phyloP scores from a whole-genome alignment of 2,113 vertebrate genomes.

The Anolis sagrei region DNA sequence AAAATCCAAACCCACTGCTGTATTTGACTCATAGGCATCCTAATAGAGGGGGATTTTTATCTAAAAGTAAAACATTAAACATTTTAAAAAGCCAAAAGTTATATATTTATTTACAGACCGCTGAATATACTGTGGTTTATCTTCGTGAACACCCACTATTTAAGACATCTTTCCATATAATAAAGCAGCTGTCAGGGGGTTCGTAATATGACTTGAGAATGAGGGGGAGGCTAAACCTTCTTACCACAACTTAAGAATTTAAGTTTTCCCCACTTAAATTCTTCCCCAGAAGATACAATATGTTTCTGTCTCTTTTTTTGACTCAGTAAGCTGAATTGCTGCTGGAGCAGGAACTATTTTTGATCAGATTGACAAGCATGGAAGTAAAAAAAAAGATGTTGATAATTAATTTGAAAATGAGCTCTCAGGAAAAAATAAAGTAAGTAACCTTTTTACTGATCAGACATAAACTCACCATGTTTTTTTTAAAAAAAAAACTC shows the following conservation, averaged over 20 bases:
- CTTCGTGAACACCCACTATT: no score
- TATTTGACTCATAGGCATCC: no score
- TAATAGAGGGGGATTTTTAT: no score
- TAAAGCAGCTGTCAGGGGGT: no score
- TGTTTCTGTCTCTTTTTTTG: neutral
- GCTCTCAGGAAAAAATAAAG: neutral
- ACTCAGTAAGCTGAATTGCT: neutral
- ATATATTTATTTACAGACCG: no score
- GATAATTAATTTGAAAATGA: neutral
- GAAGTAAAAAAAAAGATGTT: neutral
- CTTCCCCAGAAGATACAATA: neutral
- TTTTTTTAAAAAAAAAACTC: no score
- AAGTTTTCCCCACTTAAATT: neutral
- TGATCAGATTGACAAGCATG: neutral
- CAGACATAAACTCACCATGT: neutral
- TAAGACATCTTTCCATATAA: no score
- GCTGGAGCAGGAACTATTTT: neutral
- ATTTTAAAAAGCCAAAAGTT: no score
- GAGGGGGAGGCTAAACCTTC: neutral
- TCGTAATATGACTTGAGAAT: no score
- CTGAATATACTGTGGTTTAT: no score
- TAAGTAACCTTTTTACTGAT: neutral
- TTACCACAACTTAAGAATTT: neutral
- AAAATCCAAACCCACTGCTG: no score
- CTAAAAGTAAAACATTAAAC: no score